A percentile compares a stretch with the other conserved stretches of the same genome.
Evolutionary conservation across 2,888 invertebrate species (phyloP).

Genomic region (Drosophila rellima): DNA sequence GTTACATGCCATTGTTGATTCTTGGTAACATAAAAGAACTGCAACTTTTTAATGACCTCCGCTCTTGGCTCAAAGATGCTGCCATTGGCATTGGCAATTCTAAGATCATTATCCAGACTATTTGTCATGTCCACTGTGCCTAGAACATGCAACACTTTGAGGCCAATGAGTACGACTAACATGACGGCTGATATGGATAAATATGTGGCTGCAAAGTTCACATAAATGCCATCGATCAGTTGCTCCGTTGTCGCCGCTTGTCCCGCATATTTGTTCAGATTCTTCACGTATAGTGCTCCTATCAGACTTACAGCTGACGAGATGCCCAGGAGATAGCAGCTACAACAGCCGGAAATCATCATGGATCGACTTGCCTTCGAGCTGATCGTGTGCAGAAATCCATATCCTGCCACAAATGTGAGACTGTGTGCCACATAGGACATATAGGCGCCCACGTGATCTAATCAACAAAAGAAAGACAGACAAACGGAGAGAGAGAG

Average conservation of each 20-base stretch:
- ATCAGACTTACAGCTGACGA: constrained; percentile 81
- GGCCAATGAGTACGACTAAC: constrained; percentile 70
- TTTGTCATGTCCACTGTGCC: constrained; percentile 82
- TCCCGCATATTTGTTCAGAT: constrained; percentile 43
- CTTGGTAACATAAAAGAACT: constrained; percentile 84
- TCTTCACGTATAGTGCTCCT: constrained; percentile 66
- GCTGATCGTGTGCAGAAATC: constrained; percentile 80
- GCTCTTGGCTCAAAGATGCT: constrained; percentile 81
- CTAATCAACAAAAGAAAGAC: constrained; percentile 46
- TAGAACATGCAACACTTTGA: constrained; percentile 73
- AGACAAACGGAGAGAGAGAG: background rate
- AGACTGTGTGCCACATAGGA: constrained; percentile 83
- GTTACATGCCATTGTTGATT: constrained; percentile 83
- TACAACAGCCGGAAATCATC: constrained; percentile 75
- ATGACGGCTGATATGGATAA: constrained; percentile 66
- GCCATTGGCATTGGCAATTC: constrained; percentile 82
- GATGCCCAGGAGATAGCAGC: constrained; percentile 81
- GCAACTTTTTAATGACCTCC: constrained; percentile 79
- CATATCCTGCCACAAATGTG: constrained; percentile 79
- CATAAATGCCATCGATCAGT: constrained; percentile 76
- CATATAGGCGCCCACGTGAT: constrained; percentile 81
- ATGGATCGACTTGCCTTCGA: constrained; percentile 75
- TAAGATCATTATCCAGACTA: constrained; percentile 81
- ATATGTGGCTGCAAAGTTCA: constrained; percentile 81
- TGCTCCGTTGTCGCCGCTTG: constrained; percentile 54